phyloP scores from a whole-genome alignment of 2,113 vertebrate species.

The Mus musculus region DNA sequence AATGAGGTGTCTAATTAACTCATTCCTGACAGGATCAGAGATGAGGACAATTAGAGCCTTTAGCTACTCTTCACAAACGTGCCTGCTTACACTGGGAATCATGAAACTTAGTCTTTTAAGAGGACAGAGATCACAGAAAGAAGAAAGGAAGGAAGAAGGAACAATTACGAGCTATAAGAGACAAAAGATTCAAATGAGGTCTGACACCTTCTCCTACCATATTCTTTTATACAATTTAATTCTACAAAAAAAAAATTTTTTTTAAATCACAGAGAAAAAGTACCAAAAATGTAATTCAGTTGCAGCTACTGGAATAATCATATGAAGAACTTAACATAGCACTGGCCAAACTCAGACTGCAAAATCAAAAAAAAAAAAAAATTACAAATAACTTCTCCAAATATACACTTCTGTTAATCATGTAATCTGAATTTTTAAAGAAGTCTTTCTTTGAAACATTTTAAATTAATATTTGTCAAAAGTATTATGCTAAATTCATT shows the following conservation, averaged over 20 bases:
- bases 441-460: neutral
- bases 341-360: neutral
- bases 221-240: neutral
- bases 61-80: neutral
- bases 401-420: neutral
- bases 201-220: neutral
- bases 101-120: neutral
- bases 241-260: neutral
- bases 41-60: neutral
- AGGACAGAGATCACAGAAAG: constrained; percentile 22
- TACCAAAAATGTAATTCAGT: neutral
- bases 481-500: neutral
- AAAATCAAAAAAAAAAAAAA: constrained; percentile 18
- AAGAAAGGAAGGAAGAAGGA: neutral
- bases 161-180: neutral
- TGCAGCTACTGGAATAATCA: neutral
- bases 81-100: neutral
- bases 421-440: neutral
- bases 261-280: neutral
- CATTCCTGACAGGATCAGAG: neutral
- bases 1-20: neutral
- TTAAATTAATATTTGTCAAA: neutral
- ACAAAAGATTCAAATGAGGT: neutral
- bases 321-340: neutral
- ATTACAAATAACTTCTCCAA: neutral